Percentiles rank a stretch among this genome's conserved stretches.
Evolutionary conservation across 2,113 vertebrate species (phyloP).

Genomic region (zebrafish (Danio rerio)): DNA sequence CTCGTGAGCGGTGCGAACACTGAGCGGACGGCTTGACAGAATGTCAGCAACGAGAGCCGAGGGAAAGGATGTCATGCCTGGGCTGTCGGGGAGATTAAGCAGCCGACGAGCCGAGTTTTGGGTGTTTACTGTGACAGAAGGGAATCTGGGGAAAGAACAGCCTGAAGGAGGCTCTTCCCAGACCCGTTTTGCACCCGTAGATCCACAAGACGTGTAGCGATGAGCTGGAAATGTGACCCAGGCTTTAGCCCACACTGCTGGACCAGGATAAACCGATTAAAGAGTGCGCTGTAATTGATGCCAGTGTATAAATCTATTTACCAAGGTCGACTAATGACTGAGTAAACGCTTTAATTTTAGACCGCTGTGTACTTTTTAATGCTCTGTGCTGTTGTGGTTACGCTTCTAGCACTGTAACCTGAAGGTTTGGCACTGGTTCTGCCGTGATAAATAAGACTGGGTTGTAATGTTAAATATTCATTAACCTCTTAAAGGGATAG

Average conservation of each 20-base stretch:
- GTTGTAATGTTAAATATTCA: neutral
- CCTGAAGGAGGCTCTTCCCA: conserved; percentile 28
- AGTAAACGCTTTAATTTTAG: conserved; percentile 7
- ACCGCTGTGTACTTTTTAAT: neutral
- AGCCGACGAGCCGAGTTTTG: conserved; percentile 50
- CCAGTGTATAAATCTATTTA: conserved; percentile 19
- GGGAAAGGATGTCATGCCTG: conserved; percentile 48
- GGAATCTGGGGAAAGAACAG: conserved; percentile 20
- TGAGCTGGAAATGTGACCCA: conserved; percentile 25
- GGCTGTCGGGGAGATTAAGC: conserved; percentile 55
- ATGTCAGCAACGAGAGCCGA: conserved; percentile 42
- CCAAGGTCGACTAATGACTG: conserved; percentile 3
- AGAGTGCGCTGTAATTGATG: conserved; percentile 1
- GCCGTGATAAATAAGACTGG: neutral
- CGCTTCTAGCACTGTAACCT: neutral
- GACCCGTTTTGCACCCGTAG: neutral
- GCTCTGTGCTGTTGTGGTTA: neutral
- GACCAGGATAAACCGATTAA: neutral
- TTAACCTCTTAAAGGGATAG: too few relatives aligned
- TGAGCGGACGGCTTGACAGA: conserved; percentile 27
- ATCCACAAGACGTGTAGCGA: conserved; percentile 9
- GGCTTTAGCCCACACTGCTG: neutral
- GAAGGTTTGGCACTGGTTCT: neutral
- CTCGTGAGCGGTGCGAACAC: neutral
- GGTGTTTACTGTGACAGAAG: conserved; percentile 47